Base-by-base conservation (phyloP, 2,113 vertebrate species). In the Lagopus leucura region DNA sequence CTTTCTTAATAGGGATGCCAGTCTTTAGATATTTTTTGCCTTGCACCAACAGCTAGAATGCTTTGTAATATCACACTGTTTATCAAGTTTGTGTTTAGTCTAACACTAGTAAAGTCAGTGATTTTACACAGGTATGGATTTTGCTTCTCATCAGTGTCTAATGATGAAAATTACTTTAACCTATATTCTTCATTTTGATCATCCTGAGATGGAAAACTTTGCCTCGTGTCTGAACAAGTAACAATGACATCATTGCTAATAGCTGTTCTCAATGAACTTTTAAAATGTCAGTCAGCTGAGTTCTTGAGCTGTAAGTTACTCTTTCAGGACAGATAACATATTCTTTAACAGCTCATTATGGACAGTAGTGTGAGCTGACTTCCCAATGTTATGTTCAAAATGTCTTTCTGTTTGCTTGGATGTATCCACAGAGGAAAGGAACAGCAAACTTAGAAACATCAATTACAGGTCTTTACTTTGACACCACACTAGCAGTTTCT, bases 191-290 rank as follows among this genome's bases (percentile, higher is more conserved):
- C 6, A 22, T 50, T 89, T 89, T 7, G 0, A 42, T 19, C 18
- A 45, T 34, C 66, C 52, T 72, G 27, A 15, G 17, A 40, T 19
- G 13, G 61, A 83, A 73, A 88, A 22, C 11, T 86, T 84, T 87
- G 36, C 58, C 20, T 13, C 54, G 22, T 64, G 16, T 10, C n/a
- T 67, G 52, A 78, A 27, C 36, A 93, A 93, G 38, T 45, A 40
- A 65, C 14, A 70, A 24, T 45, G 11, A 4, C 24, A 58, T 7
- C 4, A n/a, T 36, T 36, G 17, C 80, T 70, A 86, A 30, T 2
- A 48, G 34, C 4, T 61, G 45, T 75, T 91, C 94, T 91, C 48
- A 72, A 60, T 76, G 6, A 55, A 48, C 78, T 94, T 95, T 91
- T 76, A 64, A 93, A 89, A 43, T 38, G 19, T 61, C 32, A 20